phyloP scores from a whole-genome alignment of 2,888 invertebrate species.

The Amblyjoppa fuscipennis region DNA sequence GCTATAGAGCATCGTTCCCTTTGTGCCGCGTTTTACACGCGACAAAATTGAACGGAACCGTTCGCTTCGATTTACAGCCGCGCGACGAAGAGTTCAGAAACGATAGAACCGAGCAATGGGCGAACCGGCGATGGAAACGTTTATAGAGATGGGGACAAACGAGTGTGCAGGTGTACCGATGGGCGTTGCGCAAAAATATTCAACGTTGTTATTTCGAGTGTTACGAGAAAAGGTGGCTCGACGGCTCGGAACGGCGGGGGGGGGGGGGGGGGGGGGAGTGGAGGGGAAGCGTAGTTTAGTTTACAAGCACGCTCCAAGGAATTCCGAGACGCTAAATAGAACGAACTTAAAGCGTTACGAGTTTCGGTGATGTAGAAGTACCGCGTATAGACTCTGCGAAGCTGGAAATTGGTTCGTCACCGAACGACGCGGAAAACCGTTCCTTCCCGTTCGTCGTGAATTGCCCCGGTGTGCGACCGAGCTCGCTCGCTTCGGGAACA shows the following conservation, averaged over 20 bases:
- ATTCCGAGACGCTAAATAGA: conserved; percentile 59
- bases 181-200: conserved; percentile 47
- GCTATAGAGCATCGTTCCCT: background rate
- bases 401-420: conserved; percentile 19
- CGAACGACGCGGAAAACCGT: conserved; percentile 2
- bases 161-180: conserved; percentile 49
- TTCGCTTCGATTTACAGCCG: conserved; percentile 1
- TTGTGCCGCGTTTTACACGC: too few relatives aligned
- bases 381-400: background rate
- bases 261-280: background rate
- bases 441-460: background rate
- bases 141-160: conserved; percentile 23
- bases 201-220: conserved; percentile 63
- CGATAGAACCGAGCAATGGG: background rate
- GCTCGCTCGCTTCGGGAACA: background rate
- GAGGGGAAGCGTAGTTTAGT: conserved; percentile 34
- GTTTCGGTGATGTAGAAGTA: background rate
- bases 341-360: conserved; percentile 38
- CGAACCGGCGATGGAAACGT: background rate
- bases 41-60: conserved; percentile 10
- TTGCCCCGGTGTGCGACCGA: background rate
- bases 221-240: conserved; percentile 34
- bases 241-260: background rate
- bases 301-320: conserved; percentile 52
- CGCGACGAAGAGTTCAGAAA: background rate